Evolutionary conservation across 2,113 vertebrate species (phyloP), one percentile per base, ranked within the genome.

Genomic region (Capreolus pygargus): DNA sequence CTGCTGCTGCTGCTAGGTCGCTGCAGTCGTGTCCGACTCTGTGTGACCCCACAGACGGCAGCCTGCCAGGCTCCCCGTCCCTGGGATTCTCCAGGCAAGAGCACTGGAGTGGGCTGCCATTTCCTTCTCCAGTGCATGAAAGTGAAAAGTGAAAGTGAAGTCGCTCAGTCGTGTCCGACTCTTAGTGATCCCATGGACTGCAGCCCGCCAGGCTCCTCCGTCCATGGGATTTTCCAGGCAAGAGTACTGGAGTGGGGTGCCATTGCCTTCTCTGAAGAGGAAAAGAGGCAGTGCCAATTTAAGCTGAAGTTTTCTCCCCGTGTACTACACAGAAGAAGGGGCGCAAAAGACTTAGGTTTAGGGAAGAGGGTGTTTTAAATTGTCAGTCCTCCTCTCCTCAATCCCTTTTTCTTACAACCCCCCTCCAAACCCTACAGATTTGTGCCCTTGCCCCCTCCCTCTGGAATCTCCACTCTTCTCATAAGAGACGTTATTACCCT

Each of bases 141-240:
- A 67, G 33, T 67, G 61, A 67, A 67, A n/a, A 67, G 61, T 67
- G 4, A 67, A n/a, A 67, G 33, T 67, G 33, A 67, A 67, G 33
- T 36, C 4, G 0, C 64, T 36, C 64, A 36, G 64, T 67, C 17
- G 0, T 2, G 4, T 67, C 9, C 0, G 4, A 19, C 17, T 67
- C 64, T 67, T 21, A 0, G n/a, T 0, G 8, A 67, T n/a, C n/a
- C n/a, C 64, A 21, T 36, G 17, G n/a, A 36, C n/a, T 70, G n/a
- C 0, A 70, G 17, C 64, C 64, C 0, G 21, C 64, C 64, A 36
- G 17, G 61, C 61, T 19, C 33, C 61, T 64, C 61, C 0, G 1
- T 64, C 33, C 61, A 19, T 64, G 61, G n/a, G 64, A 36, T 36
- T 70, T 70, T 70, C 64, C n/a, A 70, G 64, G n/a, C n/a, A 70